Evolutionary conservation across 2,113 vertebrate species (phyloP).

Genomic region (Cephalopholis sonnerati): DNA sequence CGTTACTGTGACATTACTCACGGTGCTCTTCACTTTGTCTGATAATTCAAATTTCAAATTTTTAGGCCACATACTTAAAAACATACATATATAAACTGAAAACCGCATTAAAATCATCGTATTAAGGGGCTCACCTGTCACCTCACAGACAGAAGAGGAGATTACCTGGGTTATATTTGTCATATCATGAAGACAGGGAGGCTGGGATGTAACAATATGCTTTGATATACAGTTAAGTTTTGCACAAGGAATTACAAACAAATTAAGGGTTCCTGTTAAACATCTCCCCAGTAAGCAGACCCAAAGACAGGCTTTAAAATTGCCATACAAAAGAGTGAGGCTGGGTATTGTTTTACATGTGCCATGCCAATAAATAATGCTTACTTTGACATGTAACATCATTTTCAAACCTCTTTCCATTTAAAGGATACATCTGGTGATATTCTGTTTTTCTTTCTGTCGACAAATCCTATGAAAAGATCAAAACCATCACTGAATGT

Average conservation of each 20-base stretch:
- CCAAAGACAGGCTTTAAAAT: too few relatives aligned
- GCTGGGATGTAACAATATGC: too few relatives aligned
- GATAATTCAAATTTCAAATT: rapidly evolving
- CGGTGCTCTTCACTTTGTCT: background rate
- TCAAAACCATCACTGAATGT: background rate
- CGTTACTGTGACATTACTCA: background rate
- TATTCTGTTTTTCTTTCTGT: background rate
- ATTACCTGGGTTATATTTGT: background rate
- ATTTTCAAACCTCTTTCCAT: too few relatives aligned
- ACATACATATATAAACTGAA: background rate
- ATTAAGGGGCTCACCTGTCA: background rate
- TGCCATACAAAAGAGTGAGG: too few relatives aligned
- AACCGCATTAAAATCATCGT: background rate
- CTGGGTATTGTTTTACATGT: too few relatives aligned
- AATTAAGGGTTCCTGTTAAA: too few relatives aligned
- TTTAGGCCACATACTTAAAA: background rate
- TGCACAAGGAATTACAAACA: too few relatives aligned
- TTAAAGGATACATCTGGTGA: background rate
- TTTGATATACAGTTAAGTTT: too few relatives aligned
- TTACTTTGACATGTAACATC: too few relatives aligned
- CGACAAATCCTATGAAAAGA: background rate
- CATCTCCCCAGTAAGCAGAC: too few relatives aligned
- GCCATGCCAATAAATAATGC: too few relatives aligned
- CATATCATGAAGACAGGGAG: background rate
- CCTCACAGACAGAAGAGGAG: background rate